Evolutionary conservation across 2,888 invertebrate species (phyloP), one percentile per base, ranked within the genome.

Genomic region (Pheosia gnoma): DNA sequence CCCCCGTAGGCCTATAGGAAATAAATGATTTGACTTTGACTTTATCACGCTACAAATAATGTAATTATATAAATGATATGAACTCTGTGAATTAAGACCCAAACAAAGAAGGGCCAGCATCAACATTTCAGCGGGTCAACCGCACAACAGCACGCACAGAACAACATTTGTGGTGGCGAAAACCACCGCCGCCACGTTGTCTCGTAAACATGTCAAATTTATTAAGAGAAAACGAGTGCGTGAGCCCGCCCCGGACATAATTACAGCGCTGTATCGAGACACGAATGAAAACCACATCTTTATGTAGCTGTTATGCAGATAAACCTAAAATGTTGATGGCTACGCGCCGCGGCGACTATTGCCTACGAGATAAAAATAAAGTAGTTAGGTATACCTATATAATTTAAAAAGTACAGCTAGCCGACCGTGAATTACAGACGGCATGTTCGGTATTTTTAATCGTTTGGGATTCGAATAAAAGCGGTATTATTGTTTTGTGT

Each of bases 241-340:
- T 78, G 78, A 67, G 57, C 62, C 62, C 71, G 67, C 71, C 74
- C 65, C 63, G 70, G 72, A 75, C 80, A 79, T 85, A 85, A 87
- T 86, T 87, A 87, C 85, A 71, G 78, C 76, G 81, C 80, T 62
- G 78, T 84, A 84, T 81, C 83, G 83, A 77, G 81, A 78, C 78
- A 72, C 85, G 82, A 86, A 87, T 90, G 85, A 89, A 89, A 79
- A 85, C 80, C 77, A 81, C 83, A 83, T 85, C 84, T 88, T 90
- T 89, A 88, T 85, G 84, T 76, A 75, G 78, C 76, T 75, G 80
- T 80, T 80, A 81, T 77, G 72, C 79, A 74, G 88, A 90, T 89
- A 89, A 87, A 87, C 83, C 86, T 87, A 85, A 85, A 86, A 85
- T 82, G 85, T 83, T 83, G 83, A 84, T 81, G 82, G 80, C 79